Evolutionary conservation across 2,888 invertebrate genomes (phyloP).

Genomic region (Conomelus anceps): DNA sequence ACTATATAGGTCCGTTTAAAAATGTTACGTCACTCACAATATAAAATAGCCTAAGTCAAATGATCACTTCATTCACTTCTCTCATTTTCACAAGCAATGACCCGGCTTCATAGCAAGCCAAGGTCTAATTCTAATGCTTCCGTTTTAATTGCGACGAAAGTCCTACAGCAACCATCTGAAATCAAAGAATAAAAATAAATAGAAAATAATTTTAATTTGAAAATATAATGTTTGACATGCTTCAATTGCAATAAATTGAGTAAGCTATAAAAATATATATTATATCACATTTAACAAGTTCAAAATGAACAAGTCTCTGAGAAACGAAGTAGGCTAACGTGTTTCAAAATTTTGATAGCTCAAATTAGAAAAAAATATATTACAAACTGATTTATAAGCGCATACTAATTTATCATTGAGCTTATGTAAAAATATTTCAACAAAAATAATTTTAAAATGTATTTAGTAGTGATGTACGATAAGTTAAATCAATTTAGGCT

Average conservation of each 20-base stretch:
- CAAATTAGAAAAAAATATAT: too few relatives aligned
- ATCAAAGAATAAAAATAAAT: background rate
- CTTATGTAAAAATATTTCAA: too few relatives aligned
- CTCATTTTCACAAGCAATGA: background rate
- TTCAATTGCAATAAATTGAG: background rate
- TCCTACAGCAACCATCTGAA: background rate
- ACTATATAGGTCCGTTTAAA: background rate
- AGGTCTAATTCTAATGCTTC: background rate
- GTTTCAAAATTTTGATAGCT: too few relatives aligned
- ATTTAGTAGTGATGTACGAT: too few relatives aligned
- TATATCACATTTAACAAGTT: too few relatives aligned
- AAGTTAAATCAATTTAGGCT: too few relatives aligned
- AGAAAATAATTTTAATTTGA: background rate
- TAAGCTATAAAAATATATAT: background rate
- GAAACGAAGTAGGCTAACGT: too few relatives aligned
- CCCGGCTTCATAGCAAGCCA: background rate
- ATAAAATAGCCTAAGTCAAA: background rate
- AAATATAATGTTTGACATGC: background rate
- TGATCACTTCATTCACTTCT: background rate
- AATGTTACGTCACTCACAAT: slow-evolving; percentile 1
- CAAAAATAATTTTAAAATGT: too few relatives aligned
- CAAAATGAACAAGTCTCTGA: too few relatives aligned
- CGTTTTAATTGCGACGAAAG: background rate
- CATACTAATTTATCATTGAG: too few relatives aligned
- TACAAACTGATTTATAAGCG: too few relatives aligned